Base-by-base conservation (phyloP, 2,888 invertebrate genomes). In the Cecidostiba fungosa region DNA sequence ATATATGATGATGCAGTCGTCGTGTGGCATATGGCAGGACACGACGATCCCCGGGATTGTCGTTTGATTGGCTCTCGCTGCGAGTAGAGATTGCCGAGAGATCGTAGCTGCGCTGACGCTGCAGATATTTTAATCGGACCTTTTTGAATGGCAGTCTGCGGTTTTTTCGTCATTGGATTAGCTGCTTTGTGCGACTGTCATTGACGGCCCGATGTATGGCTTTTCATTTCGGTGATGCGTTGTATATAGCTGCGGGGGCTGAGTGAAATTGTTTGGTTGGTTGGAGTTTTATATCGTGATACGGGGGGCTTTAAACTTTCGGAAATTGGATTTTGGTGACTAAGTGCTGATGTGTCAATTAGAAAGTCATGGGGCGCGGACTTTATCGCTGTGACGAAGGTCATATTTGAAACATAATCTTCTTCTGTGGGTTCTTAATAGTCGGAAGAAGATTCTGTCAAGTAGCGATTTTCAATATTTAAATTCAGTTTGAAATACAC, bases 41-140 rank as follows among this genome's bases (percentile, higher is more conserved):
- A 36, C 36, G 36, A 54, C n/a, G 14, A 73, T 16, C 74, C 47
- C 47, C 12, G 10, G 36, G 29, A 39, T 70, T 23, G 74, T 23
- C 74, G n/a, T 4, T 43, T 59, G 74, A 82, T 82, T 66, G 81
- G 73, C 73, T 74, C 82, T 80, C 50, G n/a, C 70, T 70, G 87
- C 14, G 47, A 29, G 50, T 76, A 66, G 80, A 50, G 72, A 81
- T 77, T 14, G 36, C 47, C 59, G 43, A 59, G n/a, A n/a, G 19
- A n/a, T 36, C 26, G 50, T 14, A 1, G 19, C 16, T 5, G 16
- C 16, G 29, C 39, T 79, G 59, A 85, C 85, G 47, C 54, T 76
- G 70, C 50, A n/a, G 29, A 70, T 79, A 36, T 76, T 80, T 59
- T 54, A 73, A 72, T 80, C 59, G 16, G 50, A 5, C 54, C 47